Evolutionary conservation across 1,140 invertebrate genomes (phyloP), one percentile per base, ranked within the genome.

Genomic region (Conus betulinus): DNA sequence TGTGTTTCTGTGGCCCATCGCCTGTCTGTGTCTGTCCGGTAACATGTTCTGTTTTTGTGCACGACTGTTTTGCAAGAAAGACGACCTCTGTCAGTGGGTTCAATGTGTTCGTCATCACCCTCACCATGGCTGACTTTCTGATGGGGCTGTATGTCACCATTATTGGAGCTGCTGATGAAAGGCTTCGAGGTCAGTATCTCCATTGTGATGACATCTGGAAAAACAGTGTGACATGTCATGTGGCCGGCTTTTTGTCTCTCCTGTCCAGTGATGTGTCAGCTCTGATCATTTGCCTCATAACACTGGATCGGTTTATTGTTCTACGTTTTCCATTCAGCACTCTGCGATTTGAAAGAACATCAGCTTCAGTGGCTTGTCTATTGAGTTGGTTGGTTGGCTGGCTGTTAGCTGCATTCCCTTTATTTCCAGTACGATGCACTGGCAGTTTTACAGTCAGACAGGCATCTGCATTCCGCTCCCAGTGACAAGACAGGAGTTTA

Each of bases 401-500:
- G 13, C 20, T 76, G 17, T 25, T 76, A 25, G 71, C 71, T 8
- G 71, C n/a, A 17, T 23, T 76, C 25, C 71, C 71, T 76, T 25
- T 76, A 8, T 23, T 76, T 23, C 20, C 25, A 23, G 8, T 2
- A 25, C 71, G 6, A 23, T 23, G n/a, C 13, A 76, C 71, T 76
- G 89, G 89, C 5, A 85, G 20, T 76, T 76, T 25, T 76, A 55
- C 39, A 20, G 39, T 27, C 53, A 55, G 15, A 51, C 53, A 27
- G 39, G 39, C 8, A 15, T 55, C 39, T 82, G 39, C 53, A 52
- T 82, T 11, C 88, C 91, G 10, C 84, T 92, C 3, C 92, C 92
- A 17, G 83, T 92, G 0, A 87, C 60, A 11, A 82, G 79, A 27
- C 39, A 51, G 79, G 17, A 52, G 39, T 82, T 55, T 82, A 27